Evolutionary conservation across 2,888 invertebrate genomes (phyloP).

Genomic region (Xanthia togata): DNA sequence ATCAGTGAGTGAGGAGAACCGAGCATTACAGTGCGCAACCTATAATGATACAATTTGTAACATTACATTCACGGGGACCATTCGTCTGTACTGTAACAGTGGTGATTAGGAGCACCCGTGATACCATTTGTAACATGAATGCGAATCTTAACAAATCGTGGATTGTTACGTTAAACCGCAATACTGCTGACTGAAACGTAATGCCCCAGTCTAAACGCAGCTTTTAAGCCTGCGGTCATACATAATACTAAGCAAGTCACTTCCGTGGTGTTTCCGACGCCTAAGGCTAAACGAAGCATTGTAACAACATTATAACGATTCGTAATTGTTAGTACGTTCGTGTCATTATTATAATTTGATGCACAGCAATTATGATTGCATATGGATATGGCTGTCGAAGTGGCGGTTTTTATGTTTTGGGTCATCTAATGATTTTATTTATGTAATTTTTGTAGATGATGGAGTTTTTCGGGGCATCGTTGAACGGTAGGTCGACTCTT

Average conservation of each 20-base stretch:
- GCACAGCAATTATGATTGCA: conserved; percentile 26
- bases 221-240: conserved; percentile 18
- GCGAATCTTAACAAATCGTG: too few relatives aligned
- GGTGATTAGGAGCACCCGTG: too few relatives aligned
- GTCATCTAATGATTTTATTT: not conserved
- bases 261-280: conserved; percentile 56
- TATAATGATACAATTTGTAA: too few relatives aligned
- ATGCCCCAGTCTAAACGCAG: not conserved
- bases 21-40: too few relatives aligned
- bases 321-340: conserved; percentile 30
- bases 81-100: too few relatives aligned
- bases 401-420: conserved; percentile 16
- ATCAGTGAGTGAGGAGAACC: too few relatives aligned
- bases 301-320: conserved; percentile 53
- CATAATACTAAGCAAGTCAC: conserved; percentile 39
- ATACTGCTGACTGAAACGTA: too few relatives aligned
- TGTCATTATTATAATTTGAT: conserved; percentile 50
- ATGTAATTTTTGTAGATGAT: not conserved
- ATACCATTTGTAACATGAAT: too few relatives aligned
- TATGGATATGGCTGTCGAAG: conserved; percentile 23
- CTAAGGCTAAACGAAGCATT: conserved; percentile 48
- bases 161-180: too few relatives aligned
- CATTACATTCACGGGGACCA: too few relatives aligned
- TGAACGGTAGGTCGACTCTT: not conserved
- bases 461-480: not conserved